phyloP scores from a whole-genome alignment of 2,113 vertebrate species.

The Cheirogaleus medius region DNA sequence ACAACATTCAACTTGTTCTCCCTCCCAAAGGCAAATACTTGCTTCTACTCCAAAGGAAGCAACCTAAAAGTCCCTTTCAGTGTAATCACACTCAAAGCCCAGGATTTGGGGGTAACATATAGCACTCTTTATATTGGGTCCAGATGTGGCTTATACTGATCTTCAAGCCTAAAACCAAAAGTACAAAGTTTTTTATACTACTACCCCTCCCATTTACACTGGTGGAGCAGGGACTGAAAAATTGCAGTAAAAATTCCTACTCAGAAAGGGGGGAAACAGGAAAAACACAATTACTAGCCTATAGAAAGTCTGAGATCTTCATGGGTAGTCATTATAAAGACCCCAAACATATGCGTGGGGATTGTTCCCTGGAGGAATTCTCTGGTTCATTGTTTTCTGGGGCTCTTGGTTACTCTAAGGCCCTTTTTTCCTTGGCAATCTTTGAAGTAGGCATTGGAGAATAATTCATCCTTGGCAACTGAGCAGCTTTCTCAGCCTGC shows the following conservation, averaged over 20 bases:
- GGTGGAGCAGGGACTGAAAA: neutral
- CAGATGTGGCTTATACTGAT: neutral
- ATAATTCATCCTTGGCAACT: neutral
- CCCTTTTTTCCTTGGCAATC: neutral
- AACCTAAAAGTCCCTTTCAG: neutral
- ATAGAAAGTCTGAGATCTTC: neutral
- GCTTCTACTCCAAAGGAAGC: neutral
- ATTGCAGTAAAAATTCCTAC: neutral
- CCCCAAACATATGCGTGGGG: neutral
- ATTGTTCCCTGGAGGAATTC: neutral
- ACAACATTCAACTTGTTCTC: neutral
- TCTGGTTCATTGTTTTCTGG: neutral
- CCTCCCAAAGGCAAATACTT: neutral
- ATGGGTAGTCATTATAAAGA: neutral
- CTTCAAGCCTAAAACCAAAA: neutral
- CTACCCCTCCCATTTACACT: neutral
- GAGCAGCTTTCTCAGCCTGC: neutral
- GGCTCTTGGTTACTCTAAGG: neutral
- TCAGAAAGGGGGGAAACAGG: neutral
- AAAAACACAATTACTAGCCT: conserved; percentile 14
- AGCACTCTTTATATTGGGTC: neutral
- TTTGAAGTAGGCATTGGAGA: conserved; percentile 4
- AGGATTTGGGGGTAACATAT: neutral
- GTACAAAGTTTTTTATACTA: neutral
- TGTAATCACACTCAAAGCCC: conserved; percentile 1